phyloP scores from a whole-genome alignment of 2,888 invertebrate species.

The Aporophyla lueneburgensis region DNA sequence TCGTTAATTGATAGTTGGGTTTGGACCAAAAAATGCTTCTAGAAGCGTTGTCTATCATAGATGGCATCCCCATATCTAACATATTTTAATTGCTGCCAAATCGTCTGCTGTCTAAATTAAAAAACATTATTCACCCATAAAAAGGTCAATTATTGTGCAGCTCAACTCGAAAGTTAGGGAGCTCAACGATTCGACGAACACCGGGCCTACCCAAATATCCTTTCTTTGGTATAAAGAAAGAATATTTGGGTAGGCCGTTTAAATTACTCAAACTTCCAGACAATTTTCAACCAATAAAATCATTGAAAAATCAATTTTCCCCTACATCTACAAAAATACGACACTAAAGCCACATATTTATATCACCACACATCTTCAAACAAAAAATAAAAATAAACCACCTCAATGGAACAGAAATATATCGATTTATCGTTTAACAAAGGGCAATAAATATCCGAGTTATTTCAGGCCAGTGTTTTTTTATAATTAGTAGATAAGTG shows the following conservation, averaged over 20 bases:
- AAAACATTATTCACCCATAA: neutral
- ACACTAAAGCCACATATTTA: neutral
- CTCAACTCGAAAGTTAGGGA: too few species aligned
- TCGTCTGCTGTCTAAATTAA: neutral
- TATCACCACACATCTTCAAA: neutral
- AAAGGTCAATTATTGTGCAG: neutral
- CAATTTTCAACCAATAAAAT: neutral
- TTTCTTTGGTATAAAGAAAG: too few species aligned
- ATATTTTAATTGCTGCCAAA: too few species aligned
- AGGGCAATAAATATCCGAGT: slow-evolving; percentile 52
- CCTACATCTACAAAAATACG: neutral
- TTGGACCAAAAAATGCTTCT: neutral
- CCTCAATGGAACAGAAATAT: slow-evolving; percentile 34
- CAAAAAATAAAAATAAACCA: neutral
- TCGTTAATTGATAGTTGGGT: slow-evolving; percentile 24
- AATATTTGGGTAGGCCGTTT: too few species aligned
- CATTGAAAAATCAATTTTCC: neutral
- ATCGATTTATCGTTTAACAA: slow-evolving; percentile 29
- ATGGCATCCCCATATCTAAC: neutral
- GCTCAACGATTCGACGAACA: too few species aligned
- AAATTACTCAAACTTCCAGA: too few species aligned
- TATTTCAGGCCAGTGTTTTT: slow-evolving; percentile 53
- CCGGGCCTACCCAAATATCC: too few species aligned
- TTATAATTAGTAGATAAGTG: slow-evolving; percentile 55
- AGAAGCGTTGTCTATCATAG: neutral